These are phyloP conservation scores for Erpetoichthys calabaricus DNA, from an alignment of 2,797 vertebrate genomes.

Conservation along the genomic window DNA sequence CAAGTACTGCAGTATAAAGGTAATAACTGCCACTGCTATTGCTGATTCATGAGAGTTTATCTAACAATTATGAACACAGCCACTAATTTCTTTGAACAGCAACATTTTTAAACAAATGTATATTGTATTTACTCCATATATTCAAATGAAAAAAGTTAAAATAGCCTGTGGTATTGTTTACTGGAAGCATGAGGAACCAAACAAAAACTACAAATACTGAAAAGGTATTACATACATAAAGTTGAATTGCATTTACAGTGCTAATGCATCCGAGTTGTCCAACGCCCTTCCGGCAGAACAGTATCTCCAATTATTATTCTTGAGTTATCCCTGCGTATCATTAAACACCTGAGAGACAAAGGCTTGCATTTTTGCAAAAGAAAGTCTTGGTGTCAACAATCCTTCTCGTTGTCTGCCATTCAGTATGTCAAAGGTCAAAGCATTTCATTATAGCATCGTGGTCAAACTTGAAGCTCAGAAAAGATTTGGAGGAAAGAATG, in stretches of 20 bases:
- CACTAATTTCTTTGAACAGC: too few relatives aligned
- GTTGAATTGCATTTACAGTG: conserved; percentile 47
- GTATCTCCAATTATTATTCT: conserved; percentile 21
- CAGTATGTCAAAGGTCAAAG: conserved; percentile 54
- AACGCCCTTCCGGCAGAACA: conserved; percentile 31
- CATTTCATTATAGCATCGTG: conserved; percentile 87
- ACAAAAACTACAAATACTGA: conserved; percentile 32
- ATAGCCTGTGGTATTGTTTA: too few relatives aligned
- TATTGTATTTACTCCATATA: too few relatives aligned
- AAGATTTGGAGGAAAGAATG: conserved; percentile 70
- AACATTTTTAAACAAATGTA: too few relatives aligned
- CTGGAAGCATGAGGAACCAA: too few relatives aligned
- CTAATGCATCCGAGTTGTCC: conserved; percentile 33
- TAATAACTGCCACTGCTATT: too few relatives aligned
- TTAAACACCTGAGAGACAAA: conserved; percentile 53
- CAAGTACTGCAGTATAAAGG: too few relatives aligned
- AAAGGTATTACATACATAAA: conserved; percentile 35
- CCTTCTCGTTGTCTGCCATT: conserved; percentile 1
- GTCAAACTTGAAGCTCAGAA: conserved; percentile 88
- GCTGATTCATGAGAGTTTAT: too few relatives aligned
- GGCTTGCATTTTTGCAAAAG: conserved; percentile 31
- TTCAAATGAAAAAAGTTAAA: not conserved
- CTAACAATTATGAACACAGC: too few relatives aligned
- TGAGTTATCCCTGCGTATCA: conserved; percentile 19
- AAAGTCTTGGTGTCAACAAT: not conserved